A percentile compares a stretch with the other conserved stretches of the same genome.
These are phyloP conservation scores for Paramormyrops hopkinsi DNA, from an alignment of 2,797 vertebrate genomes.

Conservation along the genomic window DNA sequence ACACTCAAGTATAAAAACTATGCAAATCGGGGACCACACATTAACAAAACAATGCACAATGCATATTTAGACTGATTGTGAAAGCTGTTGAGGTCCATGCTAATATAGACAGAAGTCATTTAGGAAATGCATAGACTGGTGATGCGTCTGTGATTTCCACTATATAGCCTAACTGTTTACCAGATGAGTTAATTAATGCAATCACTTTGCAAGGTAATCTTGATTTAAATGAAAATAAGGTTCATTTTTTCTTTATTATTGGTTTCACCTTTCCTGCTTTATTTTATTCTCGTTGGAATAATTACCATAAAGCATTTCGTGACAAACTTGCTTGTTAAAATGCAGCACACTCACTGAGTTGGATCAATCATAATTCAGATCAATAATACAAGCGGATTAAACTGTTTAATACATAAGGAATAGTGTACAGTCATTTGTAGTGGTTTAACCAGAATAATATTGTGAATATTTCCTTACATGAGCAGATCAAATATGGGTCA, in stretches of 20 bases:
- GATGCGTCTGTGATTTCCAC: neutral
- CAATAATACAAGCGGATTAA: neutral
- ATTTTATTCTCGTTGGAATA: neutral
- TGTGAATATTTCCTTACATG: neutral
- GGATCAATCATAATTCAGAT: neutral
- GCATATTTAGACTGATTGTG: neutral
- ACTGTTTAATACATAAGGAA: neutral
- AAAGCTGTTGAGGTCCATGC: neutral
- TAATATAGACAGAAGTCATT: neutral
- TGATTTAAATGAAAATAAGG: neutral
- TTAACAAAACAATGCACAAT: neutral
- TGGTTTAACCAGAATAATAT: neutral
- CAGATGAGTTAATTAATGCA: neutral
- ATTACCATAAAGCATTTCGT: neutral
- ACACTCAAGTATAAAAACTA: neutral
- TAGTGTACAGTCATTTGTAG: neutral
- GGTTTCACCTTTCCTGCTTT: neutral
- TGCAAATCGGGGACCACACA: neutral
- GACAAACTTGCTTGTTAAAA: neutral
- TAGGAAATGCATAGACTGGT: neutral
- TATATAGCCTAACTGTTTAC: neutral
- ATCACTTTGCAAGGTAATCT: neutral
- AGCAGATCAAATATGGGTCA: neutral
- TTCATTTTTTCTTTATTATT: neutral
- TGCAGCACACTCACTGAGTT: neutral